Evolutionary conservation across 2,888 invertebrate genomes (phyloP), one percentile per base, ranked within the genome.

Genomic region (Catocala nupta): DNA sequence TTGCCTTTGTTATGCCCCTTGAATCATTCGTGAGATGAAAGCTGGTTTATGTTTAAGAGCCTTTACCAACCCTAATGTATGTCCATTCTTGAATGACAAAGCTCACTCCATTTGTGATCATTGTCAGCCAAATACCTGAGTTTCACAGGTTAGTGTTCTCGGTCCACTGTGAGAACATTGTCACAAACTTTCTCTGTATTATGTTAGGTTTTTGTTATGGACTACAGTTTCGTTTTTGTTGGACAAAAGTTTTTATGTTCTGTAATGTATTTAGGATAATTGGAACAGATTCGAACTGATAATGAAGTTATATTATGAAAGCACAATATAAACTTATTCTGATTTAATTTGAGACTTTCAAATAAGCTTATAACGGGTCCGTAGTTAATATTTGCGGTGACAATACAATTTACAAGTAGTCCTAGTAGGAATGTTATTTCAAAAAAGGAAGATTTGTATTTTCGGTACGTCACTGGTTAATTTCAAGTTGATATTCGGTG

Each of bases 151-250:
- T 9, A 34, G 10, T 11, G 55, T 45, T 47, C 50, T 64, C 3
- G 42, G 51, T 5, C 52, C 51, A 12, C 42, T 11, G 39, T 13
- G 52, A 58, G 54, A 59, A 54, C 9, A 13, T 55, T 64, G 45
- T 65, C 65, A 8, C 25, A 65, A 74, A 65, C 71, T 66, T 65
- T 61, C 48, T 42, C 49, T 47, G 43, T 10, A 16, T 45, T 45
- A 25, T 43, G 55, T 64, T 64, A 66, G 42, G 48, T 51, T 65
- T 55, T 56, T 58, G 64, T 51, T 60, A 55, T 12, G 43, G 45
- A 71, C 55, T 57, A 63, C 57, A 44, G 39, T 54, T 55, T 39
- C 63, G 51, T 59, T 67, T 61, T 75, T 57, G 57, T 71, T 68
- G 39, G 13, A 12, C 12, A 34, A 11, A 33, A 48, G 50, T 53